Percentiles rank a stretch among this genome's conserved stretches.
These are phyloP conservation scores for Helostoma temminkii DNA, from an alignment of 2,797 vertebrate genomes.

Conservation along the genomic window DNA sequence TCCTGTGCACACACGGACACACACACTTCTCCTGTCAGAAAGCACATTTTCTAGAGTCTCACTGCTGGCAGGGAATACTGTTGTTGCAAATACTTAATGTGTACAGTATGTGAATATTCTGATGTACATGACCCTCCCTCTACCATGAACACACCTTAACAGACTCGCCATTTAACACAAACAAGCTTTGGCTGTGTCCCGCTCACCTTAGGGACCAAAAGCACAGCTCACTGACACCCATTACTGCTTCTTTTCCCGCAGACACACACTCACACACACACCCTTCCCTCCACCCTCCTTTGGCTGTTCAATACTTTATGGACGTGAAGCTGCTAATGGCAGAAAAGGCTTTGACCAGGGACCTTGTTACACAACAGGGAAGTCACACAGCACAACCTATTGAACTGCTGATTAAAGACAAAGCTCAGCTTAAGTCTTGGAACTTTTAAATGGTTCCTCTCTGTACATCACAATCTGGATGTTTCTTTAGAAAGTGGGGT, in stretches of 20 bases:
- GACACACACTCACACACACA: slow-evolving; percentile 24
- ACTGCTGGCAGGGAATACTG: slow-evolving; percentile 77
- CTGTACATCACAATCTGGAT: not conserved
- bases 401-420: slow-evolving; percentile 47
- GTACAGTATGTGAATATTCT: slow-evolving; percentile 48
- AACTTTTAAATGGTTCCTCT: not conserved
- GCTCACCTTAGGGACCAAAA: slow-evolving; percentile 64
- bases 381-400: slow-evolving; percentile 30
- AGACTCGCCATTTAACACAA: no score
- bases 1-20: slow-evolving; percentile 11
- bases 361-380: slow-evolving; percentile 12
- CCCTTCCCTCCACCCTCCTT: slow-evolving; percentile 26
- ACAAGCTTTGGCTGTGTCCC: slow-evolving; percentile 53
- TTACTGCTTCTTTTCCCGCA: slow-evolving; percentile 13
- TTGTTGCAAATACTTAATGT: slow-evolving; percentile 60
- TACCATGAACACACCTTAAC: slow-evolving; percentile 12
- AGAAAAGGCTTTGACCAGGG: slow-evolving; percentile 2
- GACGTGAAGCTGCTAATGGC: slow-evolving; percentile 22
- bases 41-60: slow-evolving; percentile 81
- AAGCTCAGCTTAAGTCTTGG: not conserved
- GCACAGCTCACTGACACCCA: slow-evolving; percentile 67
- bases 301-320: slow-evolving; percentile 10
- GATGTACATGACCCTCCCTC: slow-evolving; percentile 42
- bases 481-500: not conserved
- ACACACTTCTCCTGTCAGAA: slow-evolving; percentile 69